phyloP scores from a whole-genome alignment of 2,797 vertebrate species.

The Phoebastria nigripes region DNA sequence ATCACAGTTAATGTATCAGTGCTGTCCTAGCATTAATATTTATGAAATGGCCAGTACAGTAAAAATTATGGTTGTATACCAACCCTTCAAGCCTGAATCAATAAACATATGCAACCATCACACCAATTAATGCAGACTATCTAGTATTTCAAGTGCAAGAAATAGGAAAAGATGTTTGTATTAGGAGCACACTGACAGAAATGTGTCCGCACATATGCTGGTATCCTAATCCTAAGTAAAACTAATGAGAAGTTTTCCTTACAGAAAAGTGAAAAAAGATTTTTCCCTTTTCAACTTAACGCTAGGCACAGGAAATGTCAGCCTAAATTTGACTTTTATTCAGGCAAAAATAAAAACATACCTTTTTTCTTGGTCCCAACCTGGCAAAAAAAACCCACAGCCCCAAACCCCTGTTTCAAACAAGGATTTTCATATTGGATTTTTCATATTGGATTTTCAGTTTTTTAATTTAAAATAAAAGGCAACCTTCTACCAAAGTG shows the following conservation, averaged over 20 bases:
- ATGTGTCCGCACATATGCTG: fast-evolving
- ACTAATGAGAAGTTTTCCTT: background rate
- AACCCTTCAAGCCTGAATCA: background rate
- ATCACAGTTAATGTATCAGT: fast-evolving
- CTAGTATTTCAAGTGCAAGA: background rate
- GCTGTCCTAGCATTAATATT: background rate
- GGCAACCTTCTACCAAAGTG: background rate
- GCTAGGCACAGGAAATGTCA: background rate
- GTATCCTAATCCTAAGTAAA: background rate
- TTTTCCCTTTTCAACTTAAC: background rate
- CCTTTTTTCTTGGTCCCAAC: background rate
- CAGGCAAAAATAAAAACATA: background rate
- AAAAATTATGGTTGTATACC: background rate
- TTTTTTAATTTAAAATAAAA: background rate
- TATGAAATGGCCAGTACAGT: background rate
- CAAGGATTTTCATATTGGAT: background rate
- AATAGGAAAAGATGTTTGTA: background rate
- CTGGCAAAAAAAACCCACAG: background rate
- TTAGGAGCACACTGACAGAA: background rate
- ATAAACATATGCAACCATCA: background rate
- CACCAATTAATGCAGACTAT: background rate
- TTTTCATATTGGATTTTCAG: background rate
- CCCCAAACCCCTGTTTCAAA: background rate
- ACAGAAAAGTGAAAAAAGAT: background rate
- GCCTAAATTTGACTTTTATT: background rate